These are phyloP conservation scores for Nyctalus aviator DNA, from an alignment of 2,797 vertebrate species.

Conservation along the genomic window DNA sequence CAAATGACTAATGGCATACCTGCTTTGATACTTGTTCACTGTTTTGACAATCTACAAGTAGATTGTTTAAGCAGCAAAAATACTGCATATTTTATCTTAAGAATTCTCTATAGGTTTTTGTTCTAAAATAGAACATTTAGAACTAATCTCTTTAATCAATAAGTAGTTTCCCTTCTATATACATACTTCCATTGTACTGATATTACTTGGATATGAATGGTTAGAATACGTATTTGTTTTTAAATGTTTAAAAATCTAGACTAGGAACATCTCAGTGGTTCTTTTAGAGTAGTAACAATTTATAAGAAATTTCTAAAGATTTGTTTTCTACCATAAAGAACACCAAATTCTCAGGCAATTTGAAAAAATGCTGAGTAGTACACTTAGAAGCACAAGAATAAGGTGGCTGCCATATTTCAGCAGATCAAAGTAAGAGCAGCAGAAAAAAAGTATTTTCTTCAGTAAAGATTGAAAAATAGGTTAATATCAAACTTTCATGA, in stretches of 20 bases:
- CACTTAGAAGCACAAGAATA: not conserved
- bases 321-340: slow-evolving; percentile 64
- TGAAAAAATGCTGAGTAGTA: slow-evolving; percentile 63
- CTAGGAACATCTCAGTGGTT: slow-evolving; percentile 33
- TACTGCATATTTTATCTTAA: not conserved
- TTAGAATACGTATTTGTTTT: not conserved
- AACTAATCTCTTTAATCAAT: slow-evolving; percentile 12
- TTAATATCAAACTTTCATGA: slow-evolving; percentile 83
- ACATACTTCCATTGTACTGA: not conserved
- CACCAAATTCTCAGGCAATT: slow-evolving; percentile 55
- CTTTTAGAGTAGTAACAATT: slow-evolving; percentile 39
- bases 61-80: not conserved
- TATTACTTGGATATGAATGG: not conserved
- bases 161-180: not conserved
- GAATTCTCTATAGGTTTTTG: slow-evolving; percentile 9
- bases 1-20: slow-evolving; percentile 17
- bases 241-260: slow-evolving; percentile 7
- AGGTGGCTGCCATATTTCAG: slow-evolving; percentile 52
- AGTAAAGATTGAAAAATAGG: slow-evolving; percentile 82
- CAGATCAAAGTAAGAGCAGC: slow-evolving; percentile 35
- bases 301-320: not conserved
- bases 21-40: not conserved
- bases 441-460: slow-evolving; percentile 80
- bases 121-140: slow-evolving; percentile 14
- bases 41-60: not conserved